phyloP scores from a whole-genome alignment of 37 sponge, comb jelly and placozoan species.

The Lycopodina hypogea region DNA sequence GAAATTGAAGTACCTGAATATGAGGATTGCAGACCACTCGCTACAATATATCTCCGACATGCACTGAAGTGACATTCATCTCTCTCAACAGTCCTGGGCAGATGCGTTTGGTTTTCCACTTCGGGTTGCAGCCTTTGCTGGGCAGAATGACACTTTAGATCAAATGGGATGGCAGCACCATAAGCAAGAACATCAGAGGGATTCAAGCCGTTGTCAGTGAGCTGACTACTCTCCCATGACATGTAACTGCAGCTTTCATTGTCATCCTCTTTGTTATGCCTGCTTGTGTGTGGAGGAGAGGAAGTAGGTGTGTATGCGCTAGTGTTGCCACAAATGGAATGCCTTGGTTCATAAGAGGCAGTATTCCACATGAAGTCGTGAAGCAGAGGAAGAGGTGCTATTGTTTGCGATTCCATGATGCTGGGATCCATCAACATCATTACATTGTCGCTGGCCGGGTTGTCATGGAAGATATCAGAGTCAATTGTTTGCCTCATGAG shows the following conservation, averaged over 20 bases:
- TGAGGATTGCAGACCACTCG: no score
- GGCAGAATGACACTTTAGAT: neutral
- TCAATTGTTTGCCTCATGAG: neutral
- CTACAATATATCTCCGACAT: no score
- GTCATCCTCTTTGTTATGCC: no score
- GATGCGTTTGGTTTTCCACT: no score
- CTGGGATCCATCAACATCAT: neutral
- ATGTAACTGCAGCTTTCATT: neutral
- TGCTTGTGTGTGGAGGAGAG: constrained; percentile 8
- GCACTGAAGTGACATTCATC: no score
- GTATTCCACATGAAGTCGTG: constrained; percentile 71
- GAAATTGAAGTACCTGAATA: no score
- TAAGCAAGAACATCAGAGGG: constrained; percentile 19
- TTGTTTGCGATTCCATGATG: neutral
- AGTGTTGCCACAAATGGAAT: neutral
- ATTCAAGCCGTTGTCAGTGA: constrained; percentile 14
- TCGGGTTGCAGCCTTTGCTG: neutral
- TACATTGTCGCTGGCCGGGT: neutral
- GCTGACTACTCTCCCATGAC: no score
- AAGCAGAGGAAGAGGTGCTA: constrained; percentile 20
- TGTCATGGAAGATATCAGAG: neutral
- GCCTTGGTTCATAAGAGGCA: constrained; percentile 27
- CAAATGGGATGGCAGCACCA: neutral
- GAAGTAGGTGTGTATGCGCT: constrained; percentile 43
- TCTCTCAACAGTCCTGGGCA: no score